Conservation (phyloP, 2,888 invertebrate species). For the Fragum fragum region DNA sequence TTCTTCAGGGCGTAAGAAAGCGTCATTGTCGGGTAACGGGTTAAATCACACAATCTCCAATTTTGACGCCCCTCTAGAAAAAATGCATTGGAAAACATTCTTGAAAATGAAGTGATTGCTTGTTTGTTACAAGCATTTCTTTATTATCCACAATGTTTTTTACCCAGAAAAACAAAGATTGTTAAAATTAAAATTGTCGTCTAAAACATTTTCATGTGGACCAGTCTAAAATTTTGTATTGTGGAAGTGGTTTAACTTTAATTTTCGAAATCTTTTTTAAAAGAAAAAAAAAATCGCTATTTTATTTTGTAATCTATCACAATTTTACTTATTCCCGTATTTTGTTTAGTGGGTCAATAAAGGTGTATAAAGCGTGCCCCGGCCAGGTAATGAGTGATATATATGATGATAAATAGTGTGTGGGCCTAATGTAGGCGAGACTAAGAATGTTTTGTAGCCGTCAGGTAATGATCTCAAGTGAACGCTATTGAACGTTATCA, state of each 20-base stretch:
- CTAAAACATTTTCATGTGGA: neutral
- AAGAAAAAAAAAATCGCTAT: too few relatives aligned
- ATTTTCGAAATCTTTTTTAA: too few relatives aligned
- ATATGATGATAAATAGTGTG: neutral
- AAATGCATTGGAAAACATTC: conserved; percentile 2
- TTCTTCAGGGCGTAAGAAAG: too few relatives aligned
- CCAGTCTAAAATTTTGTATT: neutral
- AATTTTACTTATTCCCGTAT: too few relatives aligned
- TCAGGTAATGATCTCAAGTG: conserved; percentile 11
- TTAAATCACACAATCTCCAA: too few relatives aligned
- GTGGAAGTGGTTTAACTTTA: too few relatives aligned
- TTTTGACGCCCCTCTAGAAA: too few relatives aligned
- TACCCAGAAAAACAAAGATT: neutral
- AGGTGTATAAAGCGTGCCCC: conserved; percentile 5
- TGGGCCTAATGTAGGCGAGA: conserved; percentile 27
- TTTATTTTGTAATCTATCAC: too few relatives aligned
- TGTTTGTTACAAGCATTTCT: conserved; percentile 13
- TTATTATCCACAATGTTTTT: neutral
- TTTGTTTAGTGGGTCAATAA: neutral
- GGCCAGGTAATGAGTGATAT: neutral
- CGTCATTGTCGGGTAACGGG: too few relatives aligned
- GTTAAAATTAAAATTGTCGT: neutral
- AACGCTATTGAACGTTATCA: conserved; percentile 8
- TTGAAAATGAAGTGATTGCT: neutral
- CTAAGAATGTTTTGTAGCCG: conserved; percentile 24